These are phyloP conservation scores for Bovichtus diacanthus DNA, from an alignment of 2,797 vertebrate genomes.

Conservation along the genomic window DNA sequence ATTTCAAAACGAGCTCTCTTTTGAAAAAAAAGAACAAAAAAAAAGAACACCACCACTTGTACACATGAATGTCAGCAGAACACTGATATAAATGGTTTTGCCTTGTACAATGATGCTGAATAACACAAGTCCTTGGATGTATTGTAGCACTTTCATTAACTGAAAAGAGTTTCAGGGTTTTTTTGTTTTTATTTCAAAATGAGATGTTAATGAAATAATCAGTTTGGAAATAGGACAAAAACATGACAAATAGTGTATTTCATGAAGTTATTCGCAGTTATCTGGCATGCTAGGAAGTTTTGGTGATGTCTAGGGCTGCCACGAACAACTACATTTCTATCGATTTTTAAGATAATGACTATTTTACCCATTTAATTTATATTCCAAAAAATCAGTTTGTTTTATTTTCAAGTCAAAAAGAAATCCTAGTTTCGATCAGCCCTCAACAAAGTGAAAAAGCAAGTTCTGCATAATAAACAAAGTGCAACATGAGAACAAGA, in stretches of 20 bases:
- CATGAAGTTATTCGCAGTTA: neutral
- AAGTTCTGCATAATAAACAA: too few relatives aligned
- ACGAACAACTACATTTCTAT: too few relatives aligned
- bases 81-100: neutral
- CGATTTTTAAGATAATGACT: too few relatives aligned
- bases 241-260: neutral
- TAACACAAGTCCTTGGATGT: conserved; percentile 11
- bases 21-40: too few relatives aligned
- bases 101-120: neutral
- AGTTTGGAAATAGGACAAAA: neutral
- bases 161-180: neutral
- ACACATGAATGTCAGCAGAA: neutral
- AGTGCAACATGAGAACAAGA: too few relatives aligned
- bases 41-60: neutral
- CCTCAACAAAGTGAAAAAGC: too few relatives aligned
- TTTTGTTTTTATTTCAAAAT: neutral
- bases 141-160: neutral
- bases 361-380: too few relatives aligned
- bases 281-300: neutral
- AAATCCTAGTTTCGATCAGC: too few relatives aligned
- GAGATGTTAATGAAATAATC: neutral
- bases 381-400: too few relatives aligned
- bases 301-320: neutral
- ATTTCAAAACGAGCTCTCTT: conserved; percentile 1
- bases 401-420: too few relatives aligned